A percentile compares a stretch with the other conserved stretches of the same genome.
These are phyloP conservation scores for Gobiocypris rarus DNA, from an alignment of 2,113 vertebrate species.

Conservation along the genomic window DNA sequence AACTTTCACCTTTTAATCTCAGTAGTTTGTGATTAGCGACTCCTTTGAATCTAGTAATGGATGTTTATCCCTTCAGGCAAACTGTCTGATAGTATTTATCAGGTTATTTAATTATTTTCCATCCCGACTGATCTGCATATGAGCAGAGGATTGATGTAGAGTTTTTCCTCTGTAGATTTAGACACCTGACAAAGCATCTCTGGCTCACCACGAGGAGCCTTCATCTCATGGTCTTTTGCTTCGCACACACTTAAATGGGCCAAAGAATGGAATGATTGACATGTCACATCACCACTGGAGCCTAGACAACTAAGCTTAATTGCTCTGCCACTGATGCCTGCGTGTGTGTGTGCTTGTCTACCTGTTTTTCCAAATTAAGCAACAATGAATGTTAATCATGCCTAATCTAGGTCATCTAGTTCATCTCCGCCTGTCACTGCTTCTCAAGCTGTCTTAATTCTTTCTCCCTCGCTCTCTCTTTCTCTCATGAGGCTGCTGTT, in stretches of 20 bases:
- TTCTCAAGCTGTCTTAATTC: conserved; percentile 54
- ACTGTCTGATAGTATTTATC: conserved; percentile 57
- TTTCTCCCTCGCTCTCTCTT: conserved; percentile 31
- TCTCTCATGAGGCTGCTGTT: conserved; percentile 56
- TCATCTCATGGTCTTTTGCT: conserved; percentile 44
- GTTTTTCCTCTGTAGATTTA: conserved; percentile 51
- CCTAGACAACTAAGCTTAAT: conserved; percentile 61
- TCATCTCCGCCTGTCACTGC: conserved; percentile 56
- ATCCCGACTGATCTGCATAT: conserved; percentile 56
- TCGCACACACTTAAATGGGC: conserved; percentile 29
- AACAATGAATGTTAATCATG: conserved; percentile 60
- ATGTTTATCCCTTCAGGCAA: conserved; percentile 68
- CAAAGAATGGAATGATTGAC: conserved; percentile 64
- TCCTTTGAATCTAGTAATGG: conserved; percentile 69
- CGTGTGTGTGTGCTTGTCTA: conserved; percentile 28
- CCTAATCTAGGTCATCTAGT: conserved; percentile 62
- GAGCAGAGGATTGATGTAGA: conserved; percentile 49
- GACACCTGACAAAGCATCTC: conserved; percentile 53
- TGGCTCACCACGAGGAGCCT: conserved; percentile 37
- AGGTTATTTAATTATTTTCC: conserved; percentile 60
- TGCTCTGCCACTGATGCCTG: conserved; percentile 40
- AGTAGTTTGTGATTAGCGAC: conserved; percentile 60
- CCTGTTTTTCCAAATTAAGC: conserved; percentile 53
- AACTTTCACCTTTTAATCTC: conserved; percentile 65
- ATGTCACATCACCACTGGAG: conserved; percentile 49